These are phyloP conservation scores for Bombus turneri DNA, from an alignment of 1,140 invertebrate genomes.

Conservation along the genomic window DNA sequence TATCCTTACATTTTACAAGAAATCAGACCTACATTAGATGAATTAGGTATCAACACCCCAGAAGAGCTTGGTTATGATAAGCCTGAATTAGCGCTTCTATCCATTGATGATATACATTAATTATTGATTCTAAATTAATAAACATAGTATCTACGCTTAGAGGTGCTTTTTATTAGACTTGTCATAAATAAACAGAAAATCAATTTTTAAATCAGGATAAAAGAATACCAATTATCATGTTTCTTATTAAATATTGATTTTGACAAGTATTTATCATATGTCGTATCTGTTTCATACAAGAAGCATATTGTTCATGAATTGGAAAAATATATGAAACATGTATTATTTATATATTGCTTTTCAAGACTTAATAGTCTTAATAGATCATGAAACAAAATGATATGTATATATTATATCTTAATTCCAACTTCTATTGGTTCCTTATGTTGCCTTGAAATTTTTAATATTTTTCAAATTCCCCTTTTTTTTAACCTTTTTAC, in stretches of 20 bases:
- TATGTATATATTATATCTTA: constrained; percentile 57
- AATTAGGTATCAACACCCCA: constrained; percentile 96
- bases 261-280: constrained; percentile 51
- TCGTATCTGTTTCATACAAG: neutral
- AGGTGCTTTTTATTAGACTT: constrained; percentile 30
- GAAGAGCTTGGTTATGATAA: constrained; percentile 99
- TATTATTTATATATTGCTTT: neutral
- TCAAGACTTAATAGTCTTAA: neutral
- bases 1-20: constrained; percentile 97
- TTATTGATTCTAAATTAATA: constrained; percentile 31
- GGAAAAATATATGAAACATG: neutral
- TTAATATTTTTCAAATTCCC: constrained; percentile 20
- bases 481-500: constrained; percentile 65
- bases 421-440: constrained; percentile 57
- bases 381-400: constrained; percentile 46
- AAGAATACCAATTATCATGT: constrained; percentile 28
- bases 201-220: constrained; percentile 5
- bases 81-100: constrained; percentile 94
- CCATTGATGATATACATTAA: constrained; percentile 88
- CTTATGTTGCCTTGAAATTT: constrained; percentile 62
- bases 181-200: neutral
- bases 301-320: neutral
- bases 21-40: constrained; percentile 94
- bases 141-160: constrained; percentile 58
- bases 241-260: constrained; percentile 32